Percentiles rank a stretch among this genome's conserved stretches.
These are phyloP conservation scores for Oxygymnocypris stewartii DNA, from an alignment of 2,113 vertebrate species.

Conservation along the genomic window DNA sequence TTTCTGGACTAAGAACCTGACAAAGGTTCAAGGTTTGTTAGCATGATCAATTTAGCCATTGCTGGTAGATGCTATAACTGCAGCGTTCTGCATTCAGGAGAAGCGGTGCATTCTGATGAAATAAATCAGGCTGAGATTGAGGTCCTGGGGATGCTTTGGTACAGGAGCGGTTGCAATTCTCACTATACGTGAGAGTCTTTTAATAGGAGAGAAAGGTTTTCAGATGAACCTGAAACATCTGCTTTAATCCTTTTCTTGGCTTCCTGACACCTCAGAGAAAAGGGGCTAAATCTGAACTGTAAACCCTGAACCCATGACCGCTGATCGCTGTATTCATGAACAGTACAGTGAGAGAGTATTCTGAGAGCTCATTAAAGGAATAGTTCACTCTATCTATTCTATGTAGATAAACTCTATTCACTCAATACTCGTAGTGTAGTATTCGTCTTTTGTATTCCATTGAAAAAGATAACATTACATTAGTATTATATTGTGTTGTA, in stretches of 20 bases:
- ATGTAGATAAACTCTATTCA: too few species aligned
- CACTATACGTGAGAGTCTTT: conserved; percentile 34
- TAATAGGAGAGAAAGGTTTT: conserved; percentile 55
- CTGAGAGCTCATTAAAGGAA: too few species aligned
- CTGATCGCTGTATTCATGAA: not conserved
- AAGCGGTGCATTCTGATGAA: not conserved
- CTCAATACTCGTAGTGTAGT: too few species aligned
- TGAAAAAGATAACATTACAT: too few species aligned
- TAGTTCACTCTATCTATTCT: too few species aligned
- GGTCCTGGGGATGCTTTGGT: conserved; percentile 36
- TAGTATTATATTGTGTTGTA: too few species aligned
- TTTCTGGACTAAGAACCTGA: not conserved
- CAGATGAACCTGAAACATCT: conserved; percentile 53
- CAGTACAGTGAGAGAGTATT: not conserved
- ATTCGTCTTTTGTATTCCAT: too few species aligned
- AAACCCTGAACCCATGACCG: not conserved
- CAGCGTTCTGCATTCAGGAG: not conserved
- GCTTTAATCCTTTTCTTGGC: conserved; percentile 43
- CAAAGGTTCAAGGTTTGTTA: not conserved
- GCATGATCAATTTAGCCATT: not conserved
- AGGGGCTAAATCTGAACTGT: not conserved
- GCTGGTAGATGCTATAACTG: not conserved
- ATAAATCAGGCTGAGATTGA: conserved; percentile 37
- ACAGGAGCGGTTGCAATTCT: conserved; percentile 52
- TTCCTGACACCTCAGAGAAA: conserved; percentile 48